Base-by-base conservation (phyloP, 1,140 invertebrate species). In the Lerema accius region DNA sequence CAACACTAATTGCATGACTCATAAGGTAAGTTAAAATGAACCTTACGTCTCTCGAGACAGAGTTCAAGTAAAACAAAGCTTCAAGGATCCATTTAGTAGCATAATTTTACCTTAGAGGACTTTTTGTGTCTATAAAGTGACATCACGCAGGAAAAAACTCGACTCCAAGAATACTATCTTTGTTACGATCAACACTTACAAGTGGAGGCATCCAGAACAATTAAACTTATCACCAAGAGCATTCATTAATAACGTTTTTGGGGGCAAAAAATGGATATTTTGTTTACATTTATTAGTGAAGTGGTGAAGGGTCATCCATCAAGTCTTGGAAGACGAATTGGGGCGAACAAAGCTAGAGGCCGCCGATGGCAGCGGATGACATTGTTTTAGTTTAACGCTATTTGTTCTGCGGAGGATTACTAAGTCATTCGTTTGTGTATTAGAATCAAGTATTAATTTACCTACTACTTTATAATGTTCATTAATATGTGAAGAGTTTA, bases 261-360 rank as follows among this genome's bases (percentile, higher is more conserved):
- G 61, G 45, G 60, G 67, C 50, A 82, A 86, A 87, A 84, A 86
- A 76, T 72, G 70, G 69, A 64, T 80, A 78, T 79, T 87, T 84
- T 87, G 86, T 89, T 89, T 89, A 89, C 86, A 84, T 89, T 86
- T 85, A 86, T 87, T 86, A 89, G 80, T 79, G 72, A 69, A 84
- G 80, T 82, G 83, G 72, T 55, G 80, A 78, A 63, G 69, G 60
- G 48, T 78, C 82, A 89, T 87, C 84, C 78, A 89, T 89, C 84
- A 87, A 78, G 64, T 35, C 43, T 64, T 56, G 61, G 69, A 81
- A 83, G 83, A 86, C 73, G 80, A 80, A 86, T 86, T 76, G 77
- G 69, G 50, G 66, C 56, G 66, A 65, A 46, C 32, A 28, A 59
- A 73, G 74, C 66, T 73, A 73, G 61, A 73, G 65, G 62, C 43